phyloP scores from a whole-genome alignment of 2,113 vertebrate genomes.

The rat (Rattus norvegicus) region DNA sequence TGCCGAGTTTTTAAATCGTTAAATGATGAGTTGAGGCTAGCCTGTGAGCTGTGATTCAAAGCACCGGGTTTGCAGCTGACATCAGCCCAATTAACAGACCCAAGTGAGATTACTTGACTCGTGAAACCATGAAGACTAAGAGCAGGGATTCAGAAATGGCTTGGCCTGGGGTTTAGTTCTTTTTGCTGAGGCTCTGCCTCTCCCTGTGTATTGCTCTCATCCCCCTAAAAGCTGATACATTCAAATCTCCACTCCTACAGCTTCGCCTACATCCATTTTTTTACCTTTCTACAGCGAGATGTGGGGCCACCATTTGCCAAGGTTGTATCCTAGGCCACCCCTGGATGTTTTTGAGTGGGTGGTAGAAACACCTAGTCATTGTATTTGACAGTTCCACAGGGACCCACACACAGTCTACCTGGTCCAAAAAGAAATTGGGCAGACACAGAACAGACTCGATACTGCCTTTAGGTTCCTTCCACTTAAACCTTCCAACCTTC shows the following conservation, averaged over 20 bases:
- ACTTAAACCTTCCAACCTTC: neutral
- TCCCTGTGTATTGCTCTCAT: neutral
- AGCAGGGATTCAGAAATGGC: neutral
- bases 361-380: neutral
- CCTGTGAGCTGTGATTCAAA: constrained; percentile 14
- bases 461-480: neutral
- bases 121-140: neutral
- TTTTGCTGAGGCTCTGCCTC: neutral
- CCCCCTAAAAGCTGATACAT: neutral
- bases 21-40: neutral
- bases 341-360: neutral
- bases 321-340: neutral
- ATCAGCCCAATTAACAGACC: neutral
- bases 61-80: neutral
- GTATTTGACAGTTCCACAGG: neutral
- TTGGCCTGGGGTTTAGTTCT: neutral
- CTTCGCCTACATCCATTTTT: neutral
- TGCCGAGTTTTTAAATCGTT: neutral
- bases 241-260: neutral
- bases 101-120: neutral
- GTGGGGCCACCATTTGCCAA: neutral
- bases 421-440: neutral
- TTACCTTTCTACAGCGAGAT: neutral
- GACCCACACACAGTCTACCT: neutral
- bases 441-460: neutral